A percentile compares a stretch with the other conserved stretches of the same genome.
Evolutionary conservation across 2,888 invertebrate genomes (phyloP).

Genomic region (Kuschelorhynchus macadamiae): DNA sequence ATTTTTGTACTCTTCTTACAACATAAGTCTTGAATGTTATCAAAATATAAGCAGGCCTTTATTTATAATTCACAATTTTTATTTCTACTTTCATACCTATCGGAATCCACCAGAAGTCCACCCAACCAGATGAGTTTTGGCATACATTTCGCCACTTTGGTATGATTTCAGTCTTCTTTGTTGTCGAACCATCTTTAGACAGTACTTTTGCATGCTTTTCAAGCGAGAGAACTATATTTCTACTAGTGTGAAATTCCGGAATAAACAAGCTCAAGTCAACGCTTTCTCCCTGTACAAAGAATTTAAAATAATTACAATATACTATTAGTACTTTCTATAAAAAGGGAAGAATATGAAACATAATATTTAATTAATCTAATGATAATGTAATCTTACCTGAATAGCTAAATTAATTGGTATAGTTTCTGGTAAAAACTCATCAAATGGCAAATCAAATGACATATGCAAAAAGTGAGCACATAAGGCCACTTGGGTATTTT

Average conservation of each 20-base stretch:
- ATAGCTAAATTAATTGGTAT: conserved; percentile 93
- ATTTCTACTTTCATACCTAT: too few species aligned
- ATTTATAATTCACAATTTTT: too few species aligned
- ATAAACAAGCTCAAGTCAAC: conserved; percentile 91
- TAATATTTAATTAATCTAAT: too few species aligned
- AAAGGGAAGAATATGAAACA: too few species aligned
- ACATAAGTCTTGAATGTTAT: too few species aligned
- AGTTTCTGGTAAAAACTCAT: conserved; percentile 92
- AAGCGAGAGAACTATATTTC: conserved; percentile 85
- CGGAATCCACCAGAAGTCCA: conserved; percentile 97
- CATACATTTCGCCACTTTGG: conserved; percentile 89
- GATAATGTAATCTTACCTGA: too few species aligned
- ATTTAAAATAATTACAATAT: too few species aligned
- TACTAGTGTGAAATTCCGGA: conserved; percentile 92
- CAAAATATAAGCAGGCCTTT: too few species aligned
- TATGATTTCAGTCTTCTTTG: conserved; percentile 71
- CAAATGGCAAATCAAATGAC: conserved; percentile 94
- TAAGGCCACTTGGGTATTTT: conserved; percentile 79
- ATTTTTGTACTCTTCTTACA: too few species aligned
- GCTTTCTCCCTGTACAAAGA: conserved; percentile 81
- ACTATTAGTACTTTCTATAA: too few species aligned
- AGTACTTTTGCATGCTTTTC: conserved; percentile 91
- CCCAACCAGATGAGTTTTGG: conserved; percentile 82
- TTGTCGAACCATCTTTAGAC: conserved; percentile 78
- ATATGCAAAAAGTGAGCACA: conserved; percentile 95